phyloP scores from a whole-genome alignment of 37 sponge, comb jelly and placozoan species.

The Chondrilla cf. caribensis region DNA sequence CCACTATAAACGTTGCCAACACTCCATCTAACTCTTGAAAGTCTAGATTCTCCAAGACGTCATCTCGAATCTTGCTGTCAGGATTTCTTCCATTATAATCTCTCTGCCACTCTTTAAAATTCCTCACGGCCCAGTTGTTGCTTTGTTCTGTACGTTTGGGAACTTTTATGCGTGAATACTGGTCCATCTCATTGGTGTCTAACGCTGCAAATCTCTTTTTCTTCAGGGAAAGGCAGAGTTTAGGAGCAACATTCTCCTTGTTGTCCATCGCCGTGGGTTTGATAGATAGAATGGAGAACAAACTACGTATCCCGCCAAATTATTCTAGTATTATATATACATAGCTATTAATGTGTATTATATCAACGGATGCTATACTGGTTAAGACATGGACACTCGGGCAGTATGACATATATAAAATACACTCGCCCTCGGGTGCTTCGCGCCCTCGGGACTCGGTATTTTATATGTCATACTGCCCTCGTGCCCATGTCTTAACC shows the following conservation, averaged over 20 bases:
- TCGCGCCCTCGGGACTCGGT: too few species aligned
- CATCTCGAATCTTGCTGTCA: not conserved
- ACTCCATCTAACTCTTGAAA: conserved; percentile 22
- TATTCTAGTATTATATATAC: too few species aligned
- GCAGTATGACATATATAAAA: too few species aligned
- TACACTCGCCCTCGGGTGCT: too few species aligned
- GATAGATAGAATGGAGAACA: too few species aligned
- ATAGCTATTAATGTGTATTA: too few species aligned
- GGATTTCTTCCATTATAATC: conserved; percentile 6
- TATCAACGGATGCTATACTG: too few species aligned
- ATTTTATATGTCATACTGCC: too few species aligned
- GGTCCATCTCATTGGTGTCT: not conserved
- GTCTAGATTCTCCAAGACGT: conserved; percentile 1
- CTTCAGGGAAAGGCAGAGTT: conserved; percentile 16
- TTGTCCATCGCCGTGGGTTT: too few species aligned
- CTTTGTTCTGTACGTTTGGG: conserved; percentile 13
- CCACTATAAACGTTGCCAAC: not conserved
- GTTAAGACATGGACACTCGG: too few species aligned
- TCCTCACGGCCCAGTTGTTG: conserved; percentile 17
- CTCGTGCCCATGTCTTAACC: too few species aligned
- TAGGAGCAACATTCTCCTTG: not conserved
- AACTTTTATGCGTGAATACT: not conserved
- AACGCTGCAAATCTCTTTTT: not conserved
- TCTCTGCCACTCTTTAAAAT: conserved; percentile 2
- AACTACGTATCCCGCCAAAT: too few species aligned